Conservation (phyloP, 1,140 invertebrate species). For the Ruditapes philippinarum region DNA sequence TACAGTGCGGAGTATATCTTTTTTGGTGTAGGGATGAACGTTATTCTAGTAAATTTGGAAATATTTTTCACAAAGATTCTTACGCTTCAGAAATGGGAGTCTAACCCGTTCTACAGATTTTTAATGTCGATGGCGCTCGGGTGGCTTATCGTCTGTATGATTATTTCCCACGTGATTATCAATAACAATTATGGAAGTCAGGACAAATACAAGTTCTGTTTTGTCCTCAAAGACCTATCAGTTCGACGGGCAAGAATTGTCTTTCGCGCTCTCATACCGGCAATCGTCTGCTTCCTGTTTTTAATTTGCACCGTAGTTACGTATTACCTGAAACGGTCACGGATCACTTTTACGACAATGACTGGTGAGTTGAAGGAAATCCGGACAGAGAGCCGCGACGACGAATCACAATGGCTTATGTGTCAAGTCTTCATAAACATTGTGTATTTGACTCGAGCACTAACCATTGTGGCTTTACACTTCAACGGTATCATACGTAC, state of each 20-base stretch:
- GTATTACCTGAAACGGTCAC: conserved; percentile 1
- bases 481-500: background rate
- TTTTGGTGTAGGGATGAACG: background rate
- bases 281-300: background rate
- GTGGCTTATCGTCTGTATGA: background rate
- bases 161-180: conserved; percentile 13
- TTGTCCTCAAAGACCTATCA: background rate
- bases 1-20: background rate
- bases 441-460: background rate
- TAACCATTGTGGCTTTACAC: background rate
- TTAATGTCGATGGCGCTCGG: background rate
- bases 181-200: background rate
- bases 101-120: background rate
- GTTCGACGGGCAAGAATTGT: background rate
- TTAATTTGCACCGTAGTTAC: background rate
- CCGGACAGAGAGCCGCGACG: background rate
- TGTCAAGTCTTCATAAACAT: background rate
- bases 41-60: background rate
- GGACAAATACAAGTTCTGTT: background rate
- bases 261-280: background rate
- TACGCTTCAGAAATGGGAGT: background rate
- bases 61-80: conserved; percentile 26
- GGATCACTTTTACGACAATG: conserved; percentile 2
- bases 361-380: conserved; percentile 12
- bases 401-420: conserved; percentile 6